Evolutionary conservation across 2,888 invertebrate species (phyloP).

Genomic region (Copidosoma aretas): DNA sequence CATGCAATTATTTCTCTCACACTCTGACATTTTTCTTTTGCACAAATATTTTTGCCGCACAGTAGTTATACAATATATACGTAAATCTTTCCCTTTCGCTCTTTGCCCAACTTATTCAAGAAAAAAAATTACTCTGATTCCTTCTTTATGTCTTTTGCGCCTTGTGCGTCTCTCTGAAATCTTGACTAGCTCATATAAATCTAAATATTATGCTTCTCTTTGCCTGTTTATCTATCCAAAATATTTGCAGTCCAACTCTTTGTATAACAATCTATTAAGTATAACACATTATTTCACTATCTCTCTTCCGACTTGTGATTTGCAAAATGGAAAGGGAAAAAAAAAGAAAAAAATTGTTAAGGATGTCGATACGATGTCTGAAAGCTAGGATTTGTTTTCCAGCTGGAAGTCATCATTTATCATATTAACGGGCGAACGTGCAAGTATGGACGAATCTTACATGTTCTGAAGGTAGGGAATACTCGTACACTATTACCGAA

Average conservation of each 20-base stretch:
- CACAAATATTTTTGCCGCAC: constrained; percentile 14
- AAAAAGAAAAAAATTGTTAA: constrained; percentile 27
- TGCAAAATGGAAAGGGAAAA: constrained; percentile 14
- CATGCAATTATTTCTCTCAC: constrained; percentile 20
- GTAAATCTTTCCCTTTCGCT: constrained; percentile 1
- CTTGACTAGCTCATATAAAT: constrained; percentile 53
- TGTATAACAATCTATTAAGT: constrained; percentile 15
- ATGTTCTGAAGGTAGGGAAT: background rate
- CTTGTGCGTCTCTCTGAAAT: constrained; percentile 52
- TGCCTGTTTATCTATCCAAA: constrained; percentile 25
- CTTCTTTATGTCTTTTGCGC: constrained; percentile 40
- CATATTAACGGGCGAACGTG: background rate
- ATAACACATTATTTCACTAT: constrained; percentile 12
- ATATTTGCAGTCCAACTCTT: constrained; percentile 9
- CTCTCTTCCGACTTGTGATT: constrained; percentile 6
- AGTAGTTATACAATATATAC: background rate
- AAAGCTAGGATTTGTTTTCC: constrained; percentile 21
- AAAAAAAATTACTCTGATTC: constrained; percentile 18
- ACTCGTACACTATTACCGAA: constrained; percentile 23
- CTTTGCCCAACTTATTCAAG: constrained; percentile 11
- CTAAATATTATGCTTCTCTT: constrained; percentile 39
- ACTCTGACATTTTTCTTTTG: constrained; percentile 13
- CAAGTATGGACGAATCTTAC: constrained; percentile 14
- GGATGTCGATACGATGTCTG: constrained; percentile 17
- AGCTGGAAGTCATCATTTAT: constrained; percentile 32